A percentile compares a stretch with the other conserved stretches of the same genome.
These are phyloP conservation scores for Pterocles burchelli DNA, from an alignment of 2,113 vertebrate species.

Conservation along the genomic window DNA sequence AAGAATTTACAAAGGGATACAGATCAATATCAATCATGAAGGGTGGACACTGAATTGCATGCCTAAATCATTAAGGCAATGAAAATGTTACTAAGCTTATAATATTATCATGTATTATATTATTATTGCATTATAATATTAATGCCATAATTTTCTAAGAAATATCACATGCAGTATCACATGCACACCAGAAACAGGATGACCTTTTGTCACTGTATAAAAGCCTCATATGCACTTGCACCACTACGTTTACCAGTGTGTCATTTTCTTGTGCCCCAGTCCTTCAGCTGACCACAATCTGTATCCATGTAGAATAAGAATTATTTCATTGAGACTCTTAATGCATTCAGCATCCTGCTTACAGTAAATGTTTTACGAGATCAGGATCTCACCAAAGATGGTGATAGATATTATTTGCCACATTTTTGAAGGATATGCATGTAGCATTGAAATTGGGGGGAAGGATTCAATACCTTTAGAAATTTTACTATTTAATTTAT, in stretches of 20 bases:
- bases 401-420: neutral
- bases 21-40: neutral
- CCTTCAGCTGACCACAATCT: neutral
- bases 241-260: fast-evolving
- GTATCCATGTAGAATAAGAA: neutral
- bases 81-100: neutral
- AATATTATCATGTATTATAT: neutral
- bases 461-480: neutral
- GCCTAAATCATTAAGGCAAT: neutral
- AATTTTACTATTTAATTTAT: neutral
- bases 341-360: neutral
- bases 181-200: neutral
- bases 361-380: neutral
- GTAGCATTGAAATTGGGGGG: neutral
- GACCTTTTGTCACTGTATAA: neutral
- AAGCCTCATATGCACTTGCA: neutral
- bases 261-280: neutral
- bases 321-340: neutral
- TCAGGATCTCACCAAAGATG: neutral
- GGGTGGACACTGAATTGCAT: neutral
- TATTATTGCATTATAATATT: neutral
- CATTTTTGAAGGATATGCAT: neutral
- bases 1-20: neutral
- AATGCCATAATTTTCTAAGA: neutral
- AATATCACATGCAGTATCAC: neutral